Evolutionary conservation across 2,888 invertebrate species (phyloP).

Genomic region (Leptopilina drosophilae): DNA sequence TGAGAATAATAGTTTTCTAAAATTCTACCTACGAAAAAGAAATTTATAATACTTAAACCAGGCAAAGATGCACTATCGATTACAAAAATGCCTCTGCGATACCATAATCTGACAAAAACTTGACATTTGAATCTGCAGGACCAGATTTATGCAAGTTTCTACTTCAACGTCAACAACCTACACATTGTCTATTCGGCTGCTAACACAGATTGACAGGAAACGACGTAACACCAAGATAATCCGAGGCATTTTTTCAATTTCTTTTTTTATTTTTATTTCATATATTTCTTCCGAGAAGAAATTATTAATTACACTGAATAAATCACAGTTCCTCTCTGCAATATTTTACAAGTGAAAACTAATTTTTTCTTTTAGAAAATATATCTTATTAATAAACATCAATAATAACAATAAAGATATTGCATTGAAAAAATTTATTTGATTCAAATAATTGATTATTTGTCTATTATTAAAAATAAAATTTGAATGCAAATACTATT

Average conservation of each 20-base stretch:
- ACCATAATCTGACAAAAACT: slow-evolving; percentile 50
- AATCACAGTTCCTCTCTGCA: background rate
- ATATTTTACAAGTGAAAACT: background rate
- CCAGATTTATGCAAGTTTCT: slow-evolving; percentile 61
- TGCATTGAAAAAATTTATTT: no score
- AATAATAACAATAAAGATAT: no score
- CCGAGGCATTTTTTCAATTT: slow-evolving; percentile 60
- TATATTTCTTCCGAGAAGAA: background rate
- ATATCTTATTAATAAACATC: no score
- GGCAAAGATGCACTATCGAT: slow-evolving; percentile 73
- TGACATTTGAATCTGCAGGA: slow-evolving; percentile 55
- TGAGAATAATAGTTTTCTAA: slow-evolving; percentile 23
- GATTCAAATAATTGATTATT: no score
- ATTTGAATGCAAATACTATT: no score
- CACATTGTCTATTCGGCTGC: slow-evolving; percentile 70
- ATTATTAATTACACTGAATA: background rate
- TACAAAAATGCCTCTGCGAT: slow-evolving; percentile 58
- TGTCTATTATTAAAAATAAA: no score
- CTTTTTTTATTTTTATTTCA: background rate
- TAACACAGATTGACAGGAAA: slow-evolving; percentile 73
- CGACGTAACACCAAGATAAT: slow-evolving; percentile 68
- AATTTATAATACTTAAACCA: slow-evolving; percentile 63
- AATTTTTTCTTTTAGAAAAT: no score
- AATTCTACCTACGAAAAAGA: slow-evolving; percentile 61
- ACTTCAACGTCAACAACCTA: slow-evolving; percentile 69